Evolutionary conservation across 2,113 vertebrate genomes (phyloP), one percentile per base, ranked within the genome.

Genomic region (Fulmarus glacialis): DNA sequence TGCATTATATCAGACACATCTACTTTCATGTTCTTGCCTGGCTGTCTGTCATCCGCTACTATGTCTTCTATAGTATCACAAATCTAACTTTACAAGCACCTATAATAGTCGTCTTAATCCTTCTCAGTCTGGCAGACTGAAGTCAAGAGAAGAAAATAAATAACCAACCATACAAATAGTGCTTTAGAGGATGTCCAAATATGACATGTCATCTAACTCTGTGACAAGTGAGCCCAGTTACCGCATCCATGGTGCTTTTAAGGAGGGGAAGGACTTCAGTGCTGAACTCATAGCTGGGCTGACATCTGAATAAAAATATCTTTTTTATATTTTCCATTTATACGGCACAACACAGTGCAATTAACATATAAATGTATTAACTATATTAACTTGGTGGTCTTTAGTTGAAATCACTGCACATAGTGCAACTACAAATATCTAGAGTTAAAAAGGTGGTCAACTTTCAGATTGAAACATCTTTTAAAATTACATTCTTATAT

Each of bases 31-130:
- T 64, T 83, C 64, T 32, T 87, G 34, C 34, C 58, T 93, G 85
- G 68, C 50, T 80, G 38, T 52, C 73, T 95, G 77, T 80, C 95
- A 82, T 85, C 47, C 72, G 34, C 40, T 63, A 62, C 58, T 94
- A 47, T 75, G 42, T 80, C 60, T 87, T 83, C 43, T 81, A 20
- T 24, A 91, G 75, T 66, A 91, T 71, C 47, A 87, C 70, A 96
- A 94, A 95, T 82, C 53, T 30, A 62, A 67, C 68, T 70, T 89
- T 95, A 83, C 63, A 96, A 82, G 38, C 45, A 66, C 60, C 60
- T 93, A 32, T 73, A 91, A 90, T 12, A 66, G 40, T 66, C 66
- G 34, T 83, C 63, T 82, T 89, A 97, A 94, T 92, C 85, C 73
- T 90, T 82, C 89, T 89, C 73, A 64, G 27, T 82, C 47, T 87